Percentiles rank a stretch among this genome's conserved stretches.
These are phyloP conservation scores for Heliconius charithonia DNA, from an alignment of 2,888 invertebrate species.

Conservation along the genomic window DNA sequence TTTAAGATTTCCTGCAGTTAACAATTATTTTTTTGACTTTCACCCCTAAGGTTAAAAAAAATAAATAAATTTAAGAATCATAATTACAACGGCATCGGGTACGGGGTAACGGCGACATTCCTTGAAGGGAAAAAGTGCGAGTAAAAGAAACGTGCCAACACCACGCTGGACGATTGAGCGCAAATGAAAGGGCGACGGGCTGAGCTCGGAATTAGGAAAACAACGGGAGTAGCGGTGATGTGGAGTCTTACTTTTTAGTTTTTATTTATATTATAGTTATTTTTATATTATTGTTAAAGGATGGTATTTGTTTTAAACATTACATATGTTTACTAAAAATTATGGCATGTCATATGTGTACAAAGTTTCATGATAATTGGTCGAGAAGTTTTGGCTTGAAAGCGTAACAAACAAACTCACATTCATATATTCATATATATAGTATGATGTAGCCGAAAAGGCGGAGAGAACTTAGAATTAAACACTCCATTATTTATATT, in stretches of 20 bases:
- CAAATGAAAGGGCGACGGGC: constrained; percentile 78
- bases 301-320: too few relatives aligned
- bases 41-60: constrained; percentile 43
- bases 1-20: background rate
- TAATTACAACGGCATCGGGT: constrained; percentile 66
- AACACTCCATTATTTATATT: too few relatives aligned
- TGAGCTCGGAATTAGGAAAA: constrained; percentile 72
- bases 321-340: too few relatives aligned
- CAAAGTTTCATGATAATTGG: too few relatives aligned
- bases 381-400: too few relatives aligned
- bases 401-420: too few relatives aligned
- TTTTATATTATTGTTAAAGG: background rate
- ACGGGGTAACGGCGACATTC: constrained; percentile 62
- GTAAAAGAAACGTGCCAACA: constrained; percentile 77
- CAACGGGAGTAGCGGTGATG: constrained; percentile 55
- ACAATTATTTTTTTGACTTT: constrained; percentile 38
- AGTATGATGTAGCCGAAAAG: too few relatives aligned
- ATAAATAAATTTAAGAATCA: constrained; percentile 62
- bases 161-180: constrained; percentile 76
- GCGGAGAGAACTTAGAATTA: too few relatives aligned
- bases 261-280: too few relatives aligned
- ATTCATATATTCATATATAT: too few relatives aligned
- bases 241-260: constrained; percentile 53
- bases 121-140: constrained; percentile 67
- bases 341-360: too few relatives aligned